Evolutionary conservation across 2,797 vertebrate species (phyloP).

Genomic region (Eospalax fontanierii): DNA sequence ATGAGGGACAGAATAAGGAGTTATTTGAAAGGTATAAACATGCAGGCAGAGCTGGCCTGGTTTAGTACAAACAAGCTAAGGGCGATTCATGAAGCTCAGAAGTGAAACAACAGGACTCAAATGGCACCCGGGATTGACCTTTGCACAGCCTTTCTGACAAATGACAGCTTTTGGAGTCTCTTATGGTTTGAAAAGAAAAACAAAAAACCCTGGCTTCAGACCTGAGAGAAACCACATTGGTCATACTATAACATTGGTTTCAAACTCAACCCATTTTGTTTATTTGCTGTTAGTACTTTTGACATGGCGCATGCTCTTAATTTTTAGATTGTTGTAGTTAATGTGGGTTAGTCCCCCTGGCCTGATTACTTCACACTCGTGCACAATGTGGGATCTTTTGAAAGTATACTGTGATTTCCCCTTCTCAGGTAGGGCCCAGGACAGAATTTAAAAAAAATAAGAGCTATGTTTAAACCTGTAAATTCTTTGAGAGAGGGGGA

Average conservation of each 20-base stretch:
- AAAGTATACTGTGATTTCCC: background rate
- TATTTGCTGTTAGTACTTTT: conserved; percentile 11
- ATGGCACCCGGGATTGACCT: conserved; percentile 11
- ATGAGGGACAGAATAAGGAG: conserved; percentile 9
- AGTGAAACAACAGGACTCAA: conserved; percentile 59
- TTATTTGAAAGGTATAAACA: conserved; percentile 67
- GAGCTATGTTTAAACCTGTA: conserved; percentile 60
- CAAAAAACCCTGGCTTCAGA: background rate
- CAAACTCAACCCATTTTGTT: background rate
- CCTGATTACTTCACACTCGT: background rate
- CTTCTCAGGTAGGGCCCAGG: background rate
- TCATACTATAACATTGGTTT: background rate
- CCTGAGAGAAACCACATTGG: background rate
- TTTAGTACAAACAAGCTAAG: conserved; percentile 45
- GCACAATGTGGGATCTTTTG: background rate
- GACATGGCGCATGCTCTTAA: background rate
- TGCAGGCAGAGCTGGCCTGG: conserved; percentile 41
- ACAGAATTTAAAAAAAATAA: conserved; percentile 41
- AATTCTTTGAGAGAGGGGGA: background rate
- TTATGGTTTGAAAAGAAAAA: background rate
- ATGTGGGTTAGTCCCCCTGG: background rate
- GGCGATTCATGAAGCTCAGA: conserved; percentile 47
- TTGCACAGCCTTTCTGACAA: conserved; percentile 52
- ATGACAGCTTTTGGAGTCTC: conserved; percentile 5
- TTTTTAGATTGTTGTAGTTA: conserved; percentile 16